Evolutionary conservation across 2,888 invertebrate species (phyloP).

Genomic region (Thyatira batis): DNA sequence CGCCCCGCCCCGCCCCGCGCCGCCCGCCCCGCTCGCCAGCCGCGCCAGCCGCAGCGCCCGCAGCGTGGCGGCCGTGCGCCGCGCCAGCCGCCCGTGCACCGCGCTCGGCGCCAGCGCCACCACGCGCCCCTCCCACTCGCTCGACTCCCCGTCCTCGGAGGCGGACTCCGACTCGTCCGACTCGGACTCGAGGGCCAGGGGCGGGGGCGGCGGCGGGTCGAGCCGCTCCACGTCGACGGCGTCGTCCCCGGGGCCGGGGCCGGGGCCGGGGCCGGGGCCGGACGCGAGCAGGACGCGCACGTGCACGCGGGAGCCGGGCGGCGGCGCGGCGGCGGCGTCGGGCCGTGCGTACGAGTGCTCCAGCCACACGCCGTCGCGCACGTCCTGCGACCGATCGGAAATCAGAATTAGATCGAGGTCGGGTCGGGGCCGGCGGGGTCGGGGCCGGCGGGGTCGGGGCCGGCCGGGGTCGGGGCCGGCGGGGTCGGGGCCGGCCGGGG

Average conservation of each 20-base stretch:
- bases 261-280: conserved; percentile 20
- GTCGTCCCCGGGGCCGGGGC: conserved; percentile 10
- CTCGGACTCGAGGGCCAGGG: conserved; percentile 13
- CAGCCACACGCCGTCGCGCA: conserved; percentile 41
- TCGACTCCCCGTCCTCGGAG: neutral
- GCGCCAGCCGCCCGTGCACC: conserved; percentile 47
- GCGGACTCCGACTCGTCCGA: conserved; percentile 16
- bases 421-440: conserved; percentile 12
- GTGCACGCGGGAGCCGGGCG: conserved; percentile 13
- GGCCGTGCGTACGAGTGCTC: conserved; percentile 26
- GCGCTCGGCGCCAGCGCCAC: conserved; percentile 43
- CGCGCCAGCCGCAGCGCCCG: conserved; percentile 46
- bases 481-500: neutral
- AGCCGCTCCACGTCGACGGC: conserved; percentile 20
- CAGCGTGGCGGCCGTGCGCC: conserved; percentile 35
- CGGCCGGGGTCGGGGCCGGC: neutral
- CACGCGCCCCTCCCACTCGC: conserved; percentile 50
- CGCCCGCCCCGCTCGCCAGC: conserved; percentile 32
- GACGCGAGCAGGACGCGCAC: conserved; percentile 14
- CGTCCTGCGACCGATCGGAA: conserved; percentile 9
- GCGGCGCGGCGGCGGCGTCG: conserved; percentile 21
- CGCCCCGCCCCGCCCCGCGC: conserved; percentile 18
- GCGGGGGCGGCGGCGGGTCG: conserved; percentile 18
- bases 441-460: conserved; percentile 9
- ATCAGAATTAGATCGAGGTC: conserved; percentile 6